A percentile compares a stretch with the other conserved stretches of the same genome.
These are phyloP conservation scores for Macrobrachium rosenbergii DNA, from an alignment of 1,140 invertebrate species.

Conservation along the genomic window DNA sequence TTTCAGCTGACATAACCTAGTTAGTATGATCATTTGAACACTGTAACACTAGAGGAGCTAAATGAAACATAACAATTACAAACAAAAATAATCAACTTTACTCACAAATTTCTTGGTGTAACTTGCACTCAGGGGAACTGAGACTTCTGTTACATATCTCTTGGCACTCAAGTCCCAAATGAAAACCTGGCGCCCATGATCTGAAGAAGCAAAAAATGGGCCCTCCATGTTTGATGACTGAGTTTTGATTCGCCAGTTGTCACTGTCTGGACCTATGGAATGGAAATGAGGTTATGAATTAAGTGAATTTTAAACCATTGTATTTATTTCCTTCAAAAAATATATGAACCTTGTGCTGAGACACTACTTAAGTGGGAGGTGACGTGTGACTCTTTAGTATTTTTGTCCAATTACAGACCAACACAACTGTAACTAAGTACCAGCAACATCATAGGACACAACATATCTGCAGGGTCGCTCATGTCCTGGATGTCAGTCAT, in stretches of 20 bases:
- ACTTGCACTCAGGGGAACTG: constrained; percentile 23
- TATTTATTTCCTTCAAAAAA: neutral
- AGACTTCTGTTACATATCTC: constrained; percentile 44
- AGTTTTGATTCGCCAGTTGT: neutral
- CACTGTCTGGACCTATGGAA: neutral
- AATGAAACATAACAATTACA: neutral
- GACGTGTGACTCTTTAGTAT: too few species aligned
- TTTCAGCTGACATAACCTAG: too few species aligned
- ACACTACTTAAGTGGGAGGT: too few species aligned
- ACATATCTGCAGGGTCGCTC: too few species aligned
- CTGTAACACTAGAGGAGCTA: too few species aligned
- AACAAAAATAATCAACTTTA: constrained; percentile 14
- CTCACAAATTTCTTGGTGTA: constrained; percentile 7
- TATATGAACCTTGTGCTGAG: neutral
- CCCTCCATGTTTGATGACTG: neutral
- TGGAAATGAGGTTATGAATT: neutral
- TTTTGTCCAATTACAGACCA: too few species aligned
- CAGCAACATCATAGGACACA: too few species aligned
- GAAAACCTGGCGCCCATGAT: constrained; percentile 52
- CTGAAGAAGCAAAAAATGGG: constrained; percentile 59
- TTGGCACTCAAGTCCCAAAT: constrained; percentile 56
- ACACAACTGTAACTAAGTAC: too few species aligned
- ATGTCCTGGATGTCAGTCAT: too few species aligned
- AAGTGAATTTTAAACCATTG: neutral
- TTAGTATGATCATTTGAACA: too few species aligned